phyloP scores from a whole-genome alignment of 2,113 vertebrate species.

The Herpetotheres cachinnans region DNA sequence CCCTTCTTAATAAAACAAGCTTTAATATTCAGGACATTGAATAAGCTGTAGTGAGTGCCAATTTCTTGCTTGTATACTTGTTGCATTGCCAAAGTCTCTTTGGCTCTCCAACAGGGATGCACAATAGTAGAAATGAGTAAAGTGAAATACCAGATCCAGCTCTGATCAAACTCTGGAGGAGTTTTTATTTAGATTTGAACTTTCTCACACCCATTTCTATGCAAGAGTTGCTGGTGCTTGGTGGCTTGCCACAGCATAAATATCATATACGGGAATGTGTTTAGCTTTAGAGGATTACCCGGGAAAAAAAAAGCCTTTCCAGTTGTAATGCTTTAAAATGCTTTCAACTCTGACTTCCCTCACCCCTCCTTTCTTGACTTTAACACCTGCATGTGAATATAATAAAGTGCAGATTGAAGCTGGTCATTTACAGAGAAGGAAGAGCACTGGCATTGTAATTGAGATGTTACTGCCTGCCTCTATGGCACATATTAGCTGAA shows the following conservation, averaged over 20 bases:
- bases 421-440: slow-evolving; percentile 26
- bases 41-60: slow-evolving; percentile 1
- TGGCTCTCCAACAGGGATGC: slow-evolving; percentile 47
- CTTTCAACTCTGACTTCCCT: background rate
- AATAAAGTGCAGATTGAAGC: slow-evolving; percentile 33
- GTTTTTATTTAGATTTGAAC: slow-evolving; percentile 60
- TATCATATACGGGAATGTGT: background rate
- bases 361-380: slow-evolving; percentile 6
- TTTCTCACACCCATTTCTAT: slow-evolving; percentile 49
- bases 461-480: slow-evolving; percentile 62
- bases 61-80: slow-evolving; percentile 13
- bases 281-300: slow-evolving; percentile 21
- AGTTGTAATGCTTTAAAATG: background rate
- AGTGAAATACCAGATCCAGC: slow-evolving; percentile 50
- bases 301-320: background rate
- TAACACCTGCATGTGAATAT: slow-evolving; percentile 58
- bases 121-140: slow-evolving; percentile 57
- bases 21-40: slow-evolving; percentile 27
- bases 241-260: background rate
- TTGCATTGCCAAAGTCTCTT: slow-evolving; percentile 41
- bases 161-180: slow-evolving; percentile 22
- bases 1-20: slow-evolving; percentile 43
- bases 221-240: background rate
- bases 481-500: slow-evolving; percentile 65
- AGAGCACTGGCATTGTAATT: slow-evolving; percentile 39